Conservation (phyloP, 2,888 invertebrate species). For the Cephus pygmeus region DNA sequence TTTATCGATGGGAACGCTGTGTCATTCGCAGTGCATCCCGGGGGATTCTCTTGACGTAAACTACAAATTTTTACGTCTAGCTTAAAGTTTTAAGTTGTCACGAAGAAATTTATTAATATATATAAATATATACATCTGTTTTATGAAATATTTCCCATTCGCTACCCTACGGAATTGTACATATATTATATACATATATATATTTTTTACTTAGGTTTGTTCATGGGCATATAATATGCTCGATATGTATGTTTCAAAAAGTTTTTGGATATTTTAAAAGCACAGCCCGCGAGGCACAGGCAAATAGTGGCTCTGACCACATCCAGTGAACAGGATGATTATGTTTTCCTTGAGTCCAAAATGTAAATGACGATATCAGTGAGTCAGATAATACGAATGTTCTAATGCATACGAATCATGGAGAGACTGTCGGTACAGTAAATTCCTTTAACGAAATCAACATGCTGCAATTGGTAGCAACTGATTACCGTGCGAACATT, state of each 20-base stretch:
- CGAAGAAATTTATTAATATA: background rate
- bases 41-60: background rate
- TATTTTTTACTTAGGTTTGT: too few relatives aligned
- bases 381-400: background rate
- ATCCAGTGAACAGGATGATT: background rate
- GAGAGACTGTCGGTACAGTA: background rate
- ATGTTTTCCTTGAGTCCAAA: conserved; percentile 29
- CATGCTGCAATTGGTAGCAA: background rate
- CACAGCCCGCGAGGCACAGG: background rate
- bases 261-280: background rate
- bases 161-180: background rate
- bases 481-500: background rate
- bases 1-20: background rate
- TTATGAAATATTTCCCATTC: background rate
- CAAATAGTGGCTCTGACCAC: background rate
- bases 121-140: background rate
- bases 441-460: background rate
- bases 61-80: background rate
- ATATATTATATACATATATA: too few relatives aligned
- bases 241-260: background rate
- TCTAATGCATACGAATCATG: background rate
- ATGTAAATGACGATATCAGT: conserved; percentile 33
- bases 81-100: background rate
- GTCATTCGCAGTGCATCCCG: background rate
- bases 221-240: background rate